phyloP scores from a whole-genome alignment of 2,113 vertebrate genomes.

The Aegotheles bennettii region DNA sequence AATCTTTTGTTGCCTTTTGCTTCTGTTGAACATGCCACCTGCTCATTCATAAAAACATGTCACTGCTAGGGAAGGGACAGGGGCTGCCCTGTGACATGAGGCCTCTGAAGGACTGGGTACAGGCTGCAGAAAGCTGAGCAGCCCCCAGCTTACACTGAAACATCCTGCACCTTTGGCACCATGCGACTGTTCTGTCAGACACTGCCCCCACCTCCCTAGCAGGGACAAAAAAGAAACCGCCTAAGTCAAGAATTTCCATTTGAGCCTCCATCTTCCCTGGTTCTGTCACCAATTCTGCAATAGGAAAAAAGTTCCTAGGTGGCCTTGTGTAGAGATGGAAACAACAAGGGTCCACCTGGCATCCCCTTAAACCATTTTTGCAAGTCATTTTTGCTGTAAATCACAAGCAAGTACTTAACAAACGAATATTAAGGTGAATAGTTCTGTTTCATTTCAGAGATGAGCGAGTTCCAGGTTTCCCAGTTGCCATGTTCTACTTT shows the following conservation, averaged over 20 bases:
- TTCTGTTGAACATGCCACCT: neutral
- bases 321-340: neutral
- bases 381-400: neutral
- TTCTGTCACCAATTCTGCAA: neutral
- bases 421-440: neutral
- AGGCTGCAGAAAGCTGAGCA: neutral
- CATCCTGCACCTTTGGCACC: neutral
- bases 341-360: neutral
- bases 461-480: neutral
- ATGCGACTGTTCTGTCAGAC: neutral
- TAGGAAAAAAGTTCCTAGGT: neutral
- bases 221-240: neutral
- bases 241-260: neutral
- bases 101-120: neutral
- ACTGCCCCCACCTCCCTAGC: no score
- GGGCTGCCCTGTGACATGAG: rapidly evolving
- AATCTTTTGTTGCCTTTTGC: rapidly evolving
- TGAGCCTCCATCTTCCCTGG: neutral
- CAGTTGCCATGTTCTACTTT: neutral
- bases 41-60: rapidly evolving
- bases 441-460: neutral
- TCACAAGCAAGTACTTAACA: neutral
- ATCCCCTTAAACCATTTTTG: neutral
- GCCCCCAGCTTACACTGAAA: rapidly evolving
- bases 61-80: neutral